These are phyloP conservation scores for Trissolcus brochymenae DNA, from an alignment of 2,888 invertebrate species.

Conservation along the genomic window DNA sequence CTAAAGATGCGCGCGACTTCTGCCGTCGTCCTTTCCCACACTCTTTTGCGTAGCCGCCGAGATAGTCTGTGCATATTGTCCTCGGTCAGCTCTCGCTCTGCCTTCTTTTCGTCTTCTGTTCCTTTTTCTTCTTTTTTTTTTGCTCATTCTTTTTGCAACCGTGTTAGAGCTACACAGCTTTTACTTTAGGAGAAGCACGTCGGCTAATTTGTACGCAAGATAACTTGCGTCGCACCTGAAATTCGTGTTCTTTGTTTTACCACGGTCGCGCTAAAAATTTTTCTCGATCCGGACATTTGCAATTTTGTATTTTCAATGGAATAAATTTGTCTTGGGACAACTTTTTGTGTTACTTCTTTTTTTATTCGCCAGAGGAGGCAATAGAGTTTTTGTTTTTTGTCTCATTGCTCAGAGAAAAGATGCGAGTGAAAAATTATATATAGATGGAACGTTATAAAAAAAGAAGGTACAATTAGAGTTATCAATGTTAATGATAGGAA, in stretches of 20 bases:
- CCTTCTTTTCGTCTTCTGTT: slow-evolving; percentile 12
- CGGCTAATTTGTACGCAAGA: slow-evolving; percentile 72
- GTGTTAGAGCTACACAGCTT: slow-evolving; percentile 71
- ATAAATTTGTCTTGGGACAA: too few relatives aligned
- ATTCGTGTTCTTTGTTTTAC: slow-evolving; percentile 36
- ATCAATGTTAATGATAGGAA: slow-evolving; percentile 37
- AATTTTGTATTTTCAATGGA: too few relatives aligned
- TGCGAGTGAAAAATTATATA: too few relatives aligned
- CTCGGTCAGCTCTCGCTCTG: slow-evolving; percentile 39
- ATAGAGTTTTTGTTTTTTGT: too few relatives aligned
- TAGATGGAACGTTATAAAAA: not conserved
- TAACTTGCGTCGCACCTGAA: slow-evolving; percentile 64
- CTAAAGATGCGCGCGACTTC: slow-evolving; percentile 62
- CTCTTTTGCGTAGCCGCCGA: slow-evolving; percentile 58
- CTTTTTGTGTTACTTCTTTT: not conserved
- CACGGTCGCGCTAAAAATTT: not conserved
- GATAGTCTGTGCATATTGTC: slow-evolving; percentile 55
- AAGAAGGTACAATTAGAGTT: slow-evolving; percentile 19
- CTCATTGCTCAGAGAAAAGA: too few relatives aligned
- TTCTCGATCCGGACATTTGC: not conserved
- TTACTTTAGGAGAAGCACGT: slow-evolving; percentile 72
- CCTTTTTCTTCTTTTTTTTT: slow-evolving; percentile 14
- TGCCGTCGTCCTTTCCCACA: slow-evolving; percentile 67
- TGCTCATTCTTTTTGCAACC: slow-evolving; percentile 60
- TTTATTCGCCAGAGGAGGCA: not conserved